Base-by-base conservation (phyloP, 2,797 vertebrate species). In the Enteromius anoplus region DNA sequence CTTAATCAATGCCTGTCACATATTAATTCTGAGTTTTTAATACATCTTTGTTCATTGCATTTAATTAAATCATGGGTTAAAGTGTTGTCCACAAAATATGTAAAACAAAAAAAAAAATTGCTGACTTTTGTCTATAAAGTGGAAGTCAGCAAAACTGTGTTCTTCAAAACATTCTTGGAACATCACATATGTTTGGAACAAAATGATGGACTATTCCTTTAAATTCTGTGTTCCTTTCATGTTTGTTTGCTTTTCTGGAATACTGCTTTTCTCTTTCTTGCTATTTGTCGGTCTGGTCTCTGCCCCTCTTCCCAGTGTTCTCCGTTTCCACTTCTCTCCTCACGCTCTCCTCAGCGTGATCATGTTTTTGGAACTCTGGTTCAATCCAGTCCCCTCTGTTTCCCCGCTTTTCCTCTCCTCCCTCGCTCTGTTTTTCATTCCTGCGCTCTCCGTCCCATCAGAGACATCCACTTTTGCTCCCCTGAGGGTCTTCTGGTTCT, bases 331-430 rank as follows among this genome's bases (percentile, higher is more conserved):
- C 66, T 58, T 60, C 21, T 75, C 53, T 49, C 72, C 79, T 73
- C 77, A 53, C n/a, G 75, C 32, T 78, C 62, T 75, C 29, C 76
- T 70, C 77, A 80, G 79, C 72, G 64, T 80, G 84, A 84, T 84
- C 79, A 75, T 88, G 85, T 87, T 88, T 86, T 86, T 83, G 75
- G 32, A 78, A 86, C 78, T 81, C 87, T 84, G 80, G 84, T 73
- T 89, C 21, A 86, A 85, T 88, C 88, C 84, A 85, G 86, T 87
- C 87, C 75, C 42, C 17, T 73, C 83, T 32, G 84, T 85, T 80
- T 80, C 78, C 23, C 70, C 42, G n/a, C 5, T 6, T 26, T 49
- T 42, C n/a, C 66, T 45, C 66, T 75, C 32, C 55, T 71, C 65
- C 26, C 26, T 69, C 15, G 1, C 15, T 75, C 60, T 49, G 62